Percentiles rank a stretch among this genome's conserved stretches.
Conservation (phyloP, 2,797 vertebrate species). For the Muscicapa striata region DNA sequence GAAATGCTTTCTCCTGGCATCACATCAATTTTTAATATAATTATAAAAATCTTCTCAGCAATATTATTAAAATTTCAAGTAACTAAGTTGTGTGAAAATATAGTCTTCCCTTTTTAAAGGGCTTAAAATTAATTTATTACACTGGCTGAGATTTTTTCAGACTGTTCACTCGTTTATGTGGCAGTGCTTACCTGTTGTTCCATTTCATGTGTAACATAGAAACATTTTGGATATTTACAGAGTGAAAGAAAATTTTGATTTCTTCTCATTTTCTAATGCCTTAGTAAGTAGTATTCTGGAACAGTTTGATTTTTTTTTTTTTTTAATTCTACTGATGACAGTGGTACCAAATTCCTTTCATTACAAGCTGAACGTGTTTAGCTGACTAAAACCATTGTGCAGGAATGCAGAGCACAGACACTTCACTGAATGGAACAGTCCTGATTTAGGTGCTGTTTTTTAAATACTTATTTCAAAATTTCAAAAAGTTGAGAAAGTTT, state of each 20-base stretch:
- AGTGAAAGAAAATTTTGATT: not conserved
- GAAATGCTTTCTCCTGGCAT: constrained; percentile 9
- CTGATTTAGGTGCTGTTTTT: not conserved
- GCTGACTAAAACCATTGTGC: not conserved
- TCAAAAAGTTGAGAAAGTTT: not conserved
- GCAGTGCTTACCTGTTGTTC: not conserved
- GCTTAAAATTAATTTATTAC: not conserved
- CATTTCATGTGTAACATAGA: not conserved
- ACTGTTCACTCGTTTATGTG: not conserved
- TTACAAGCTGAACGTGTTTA: not conserved
- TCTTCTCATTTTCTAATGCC: not conserved
- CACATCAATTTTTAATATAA: constrained; percentile 41
- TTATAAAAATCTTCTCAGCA: constrained; percentile 39
- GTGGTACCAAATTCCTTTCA: not conserved
- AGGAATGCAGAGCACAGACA: not conserved
- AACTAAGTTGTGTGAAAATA: not conserved
- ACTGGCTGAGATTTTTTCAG: not conserved
- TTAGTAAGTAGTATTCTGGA: not conserved
- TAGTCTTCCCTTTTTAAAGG: not conserved
- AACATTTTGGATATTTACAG: not conserved
- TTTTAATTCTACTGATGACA: not conserved
- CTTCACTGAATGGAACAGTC: not conserved
- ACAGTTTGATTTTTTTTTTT: not conserved
- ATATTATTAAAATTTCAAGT: constrained; percentile 52
- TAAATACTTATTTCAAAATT: not conserved